Evolutionary conservation across 2,113 vertebrate species (phyloP).

Genomic region (Macrotus californicus): DNA sequence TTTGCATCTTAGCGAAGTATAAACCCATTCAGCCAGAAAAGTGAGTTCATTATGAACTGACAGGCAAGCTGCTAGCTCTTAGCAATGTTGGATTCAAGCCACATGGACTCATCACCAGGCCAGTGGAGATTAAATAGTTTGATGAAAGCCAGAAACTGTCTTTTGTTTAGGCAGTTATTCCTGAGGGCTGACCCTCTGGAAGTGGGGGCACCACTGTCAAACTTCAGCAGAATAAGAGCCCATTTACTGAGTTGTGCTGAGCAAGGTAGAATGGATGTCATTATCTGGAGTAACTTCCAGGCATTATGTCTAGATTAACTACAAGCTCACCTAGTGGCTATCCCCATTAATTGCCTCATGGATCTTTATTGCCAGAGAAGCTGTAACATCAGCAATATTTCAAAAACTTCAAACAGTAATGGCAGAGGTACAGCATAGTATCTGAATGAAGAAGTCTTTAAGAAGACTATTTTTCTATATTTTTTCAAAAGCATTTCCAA

Average conservation of each 20-base stretch:
- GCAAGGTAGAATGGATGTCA: background rate
- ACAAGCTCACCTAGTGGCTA: background rate
- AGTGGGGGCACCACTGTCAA: background rate
- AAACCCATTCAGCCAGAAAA: background rate
- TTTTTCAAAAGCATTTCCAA: slow-evolving; percentile 24
- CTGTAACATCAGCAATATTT: background rate
- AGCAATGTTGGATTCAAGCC: background rate
- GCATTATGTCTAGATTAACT: background rate
- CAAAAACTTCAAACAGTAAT: background rate
- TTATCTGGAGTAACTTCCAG: background rate
- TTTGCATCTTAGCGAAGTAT: slow-evolving; percentile 20
- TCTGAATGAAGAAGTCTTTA: background rate
- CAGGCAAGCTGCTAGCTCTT: background rate
- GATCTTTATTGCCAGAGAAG: background rate
- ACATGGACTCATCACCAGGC: background rate
- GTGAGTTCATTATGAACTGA: background rate
- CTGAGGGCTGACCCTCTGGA: background rate
- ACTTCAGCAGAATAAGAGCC: background rate
- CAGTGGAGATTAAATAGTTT: background rate
- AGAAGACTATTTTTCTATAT: slow-evolving; percentile 18
- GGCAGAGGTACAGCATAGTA: background rate
- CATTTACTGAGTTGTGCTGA: background rate
- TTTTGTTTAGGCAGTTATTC: background rate
- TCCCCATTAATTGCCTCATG: background rate
- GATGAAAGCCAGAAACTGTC: background rate